phyloP scores from a whole-genome alignment of 1,140 invertebrate genomes.

The Diprion similis region DNA sequence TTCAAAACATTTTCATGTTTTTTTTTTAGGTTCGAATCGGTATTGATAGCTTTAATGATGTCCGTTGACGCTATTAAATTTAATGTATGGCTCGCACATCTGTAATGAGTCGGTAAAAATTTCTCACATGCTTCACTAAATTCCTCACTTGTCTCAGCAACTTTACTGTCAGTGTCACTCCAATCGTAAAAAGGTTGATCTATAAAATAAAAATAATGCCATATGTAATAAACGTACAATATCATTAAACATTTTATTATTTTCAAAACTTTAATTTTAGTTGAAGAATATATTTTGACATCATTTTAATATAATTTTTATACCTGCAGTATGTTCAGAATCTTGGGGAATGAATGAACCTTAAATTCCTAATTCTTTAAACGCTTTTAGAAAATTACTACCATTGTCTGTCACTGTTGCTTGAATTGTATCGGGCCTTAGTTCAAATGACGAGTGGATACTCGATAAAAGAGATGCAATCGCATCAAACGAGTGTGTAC shows the following conservation, averaged over 20 bases:
- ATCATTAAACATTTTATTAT: constrained; percentile 24
- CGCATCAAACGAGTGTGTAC: constrained; percentile 6
- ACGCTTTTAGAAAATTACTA: no score
- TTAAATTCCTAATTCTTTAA: background rate
- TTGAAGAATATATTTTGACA: background rate
- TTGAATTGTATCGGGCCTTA: background rate
- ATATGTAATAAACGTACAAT: constrained; percentile 27
- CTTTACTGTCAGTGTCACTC: constrained; percentile 29
- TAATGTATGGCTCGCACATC: constrained; percentile 26
- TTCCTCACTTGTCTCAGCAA: constrained; percentile 29
- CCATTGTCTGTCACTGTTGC: constrained; percentile 16
- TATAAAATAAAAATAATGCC: background rate
- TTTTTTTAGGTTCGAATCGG: constrained; percentile 2
- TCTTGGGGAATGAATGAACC: background rate
- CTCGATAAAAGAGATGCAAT: background rate
- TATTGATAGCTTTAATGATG: constrained; percentile 19
- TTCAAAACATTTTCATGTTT: constrained; percentile 23
- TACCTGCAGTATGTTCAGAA: background rate
- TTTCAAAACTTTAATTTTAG: background rate
- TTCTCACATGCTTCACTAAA: constrained; percentile 20
- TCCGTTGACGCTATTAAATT: constrained; percentile 23
- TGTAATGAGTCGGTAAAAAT: constrained; percentile 21
- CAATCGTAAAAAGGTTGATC: constrained; percentile 13
- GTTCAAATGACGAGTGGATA: constrained; percentile 10
- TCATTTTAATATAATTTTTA: background rate